Evolutionary conservation across 2,113 vertebrate species (phyloP), one percentile per base, ranked within the genome.

Genomic region (Planiliza haematocheilus): DNA sequence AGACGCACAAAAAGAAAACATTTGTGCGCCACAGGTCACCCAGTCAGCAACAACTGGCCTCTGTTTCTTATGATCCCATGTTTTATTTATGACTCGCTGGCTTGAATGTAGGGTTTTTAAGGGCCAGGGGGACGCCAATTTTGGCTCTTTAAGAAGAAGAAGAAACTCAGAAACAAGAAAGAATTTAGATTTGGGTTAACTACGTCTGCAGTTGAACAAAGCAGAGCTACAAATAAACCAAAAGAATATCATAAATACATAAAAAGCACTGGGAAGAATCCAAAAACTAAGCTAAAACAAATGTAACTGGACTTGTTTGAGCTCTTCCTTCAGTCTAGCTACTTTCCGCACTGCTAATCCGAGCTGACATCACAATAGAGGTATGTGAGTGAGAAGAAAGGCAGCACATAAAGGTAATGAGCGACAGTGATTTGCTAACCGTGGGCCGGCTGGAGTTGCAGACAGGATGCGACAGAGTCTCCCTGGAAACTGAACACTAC

Each of bases 351-450:
- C 24, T 30, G 2, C 24, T 2, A 30, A 2, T 30, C 24, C 24
- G 24, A 30, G n/a, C 10, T 24, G 8, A 13, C 12, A 58, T 13
- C 42, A 74, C n/a, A 45, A 61, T 10, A 49, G 38, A 34, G 10
- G 11, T 45, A 16, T 56, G 45, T n/a, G 46, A 43, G 63, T 37
- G 30, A 45, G 43, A 10, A 67, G 43, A 63, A 50, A 70, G 41
- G 42, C n/a, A 70, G 57, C 55, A 70, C 57, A 53, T 50, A 76
- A 52, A 62, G 24, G 46, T 80, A 80, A 74, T 71, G 58, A 77
- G 30, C 48, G 75, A 57, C 49, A 52, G 41, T 65, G 45, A 72
- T 65, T 67, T 58, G 37, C 55, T 60, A 58, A 56, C 59, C 34
- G n/a, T 48, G 49, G 70, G 65, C 55, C 64, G 24, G 11, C 24